These are phyloP conservation scores for Pedetes capensis DNA, from an alignment of 2,113 vertebrate genomes.

Conservation along the genomic window DNA sequence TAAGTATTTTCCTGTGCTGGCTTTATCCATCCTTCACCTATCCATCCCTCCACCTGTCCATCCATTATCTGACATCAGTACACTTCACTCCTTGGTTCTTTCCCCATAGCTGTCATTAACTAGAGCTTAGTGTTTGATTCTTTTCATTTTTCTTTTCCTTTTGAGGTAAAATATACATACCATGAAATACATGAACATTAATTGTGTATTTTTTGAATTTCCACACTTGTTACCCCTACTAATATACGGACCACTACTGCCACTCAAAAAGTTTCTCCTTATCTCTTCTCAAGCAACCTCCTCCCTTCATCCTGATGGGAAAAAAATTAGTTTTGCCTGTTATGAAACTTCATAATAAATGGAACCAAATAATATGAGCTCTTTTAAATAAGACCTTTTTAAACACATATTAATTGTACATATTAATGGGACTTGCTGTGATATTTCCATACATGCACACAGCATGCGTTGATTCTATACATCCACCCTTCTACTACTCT, in stretches of 20 bases:
- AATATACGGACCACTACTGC: not conserved
- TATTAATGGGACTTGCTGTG: not conserved
- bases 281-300: not conserved
- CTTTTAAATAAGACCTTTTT: not conserved
- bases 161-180: not conserved
- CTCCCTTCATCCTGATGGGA: not conserved
- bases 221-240: not conserved
- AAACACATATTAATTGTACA: not conserved
- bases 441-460: not conserved
- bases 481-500: not conserved
- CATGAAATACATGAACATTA: not conserved
- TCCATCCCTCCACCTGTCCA: not conserved
- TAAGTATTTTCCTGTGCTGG: not conserved
- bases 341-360: conserved; percentile 19
- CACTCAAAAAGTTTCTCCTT: not conserved
- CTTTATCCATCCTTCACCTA: not conserved
- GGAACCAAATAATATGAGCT: not conserved
- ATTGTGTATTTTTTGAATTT: not conserved
- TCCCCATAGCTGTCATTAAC: not conserved
- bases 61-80: not conserved
- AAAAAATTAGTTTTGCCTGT: conserved; percentile 14
- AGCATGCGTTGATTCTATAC: not conserved
- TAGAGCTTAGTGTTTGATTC: not conserved
- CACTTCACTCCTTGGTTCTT: not conserved
- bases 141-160: conserved; percentile 7